A percentile compares a stretch with the other conserved stretches of the same genome.
Conservation (phyloP, 2,888 invertebrate genomes). For the Eurois occulta region DNA sequence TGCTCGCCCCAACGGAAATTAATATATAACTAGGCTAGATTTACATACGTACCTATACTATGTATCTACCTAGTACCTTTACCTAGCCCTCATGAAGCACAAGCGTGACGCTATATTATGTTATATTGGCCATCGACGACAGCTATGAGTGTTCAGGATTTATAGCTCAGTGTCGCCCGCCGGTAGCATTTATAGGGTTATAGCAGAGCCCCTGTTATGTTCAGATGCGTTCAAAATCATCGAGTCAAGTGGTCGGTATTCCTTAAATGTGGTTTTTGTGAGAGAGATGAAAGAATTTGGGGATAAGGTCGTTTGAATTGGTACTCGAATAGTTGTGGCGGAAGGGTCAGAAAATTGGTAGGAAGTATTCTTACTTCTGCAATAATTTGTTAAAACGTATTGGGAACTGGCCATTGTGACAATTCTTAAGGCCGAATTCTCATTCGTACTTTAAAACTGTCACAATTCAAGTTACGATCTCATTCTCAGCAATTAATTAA, state of each 20-base stretch:
- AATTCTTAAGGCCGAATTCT: background rate
- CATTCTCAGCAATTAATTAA: background rate
- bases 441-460: background rate
- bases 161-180: conserved; percentile 83
- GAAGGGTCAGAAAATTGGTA: conserved; percentile 14
- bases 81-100: background rate
- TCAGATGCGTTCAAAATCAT: conserved; percentile 6
- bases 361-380: background rate
- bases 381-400: background rate
- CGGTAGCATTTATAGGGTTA: conserved; percentile 73
- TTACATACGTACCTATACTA: background rate
- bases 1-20: background rate
- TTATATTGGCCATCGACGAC: conserved; percentile 17
- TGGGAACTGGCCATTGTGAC: background rate
- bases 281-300: conserved; percentile 28
- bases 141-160: conserved; percentile 80
- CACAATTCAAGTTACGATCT: too few relatives aligned
- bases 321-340: conserved; percentile 34
- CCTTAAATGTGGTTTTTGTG: conserved; percentile 56
- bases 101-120: background rate
- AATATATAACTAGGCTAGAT: background rate
- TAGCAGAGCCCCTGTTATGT: conserved; percentile 27
- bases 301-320: conserved; percentile 10
- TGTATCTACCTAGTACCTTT: background rate
- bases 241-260: conserved; percentile 16